phyloP scores from a whole-genome alignment of 2,888 invertebrate genomes.

The Ectemnius cavifrons region DNA sequence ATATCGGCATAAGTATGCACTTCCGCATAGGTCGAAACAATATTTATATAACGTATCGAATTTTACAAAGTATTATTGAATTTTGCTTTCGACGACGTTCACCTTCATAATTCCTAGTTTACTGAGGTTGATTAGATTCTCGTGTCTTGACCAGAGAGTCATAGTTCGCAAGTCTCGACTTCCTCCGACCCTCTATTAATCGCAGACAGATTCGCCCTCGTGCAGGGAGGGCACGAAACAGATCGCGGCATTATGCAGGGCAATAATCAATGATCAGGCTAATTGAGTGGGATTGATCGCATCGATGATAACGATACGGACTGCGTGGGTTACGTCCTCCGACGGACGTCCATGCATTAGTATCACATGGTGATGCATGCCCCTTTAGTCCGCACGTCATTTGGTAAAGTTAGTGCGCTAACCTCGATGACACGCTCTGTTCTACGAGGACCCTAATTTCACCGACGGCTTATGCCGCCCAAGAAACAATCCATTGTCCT shows the following conservation, averaged over 20 bases:
- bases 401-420: constrained; percentile 69
- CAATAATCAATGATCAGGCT: constrained; percentile 78
- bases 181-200: constrained; percentile 40
- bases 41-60: no score
- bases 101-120: neutral
- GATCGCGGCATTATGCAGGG: constrained; percentile 56
- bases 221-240: constrained; percentile 32
- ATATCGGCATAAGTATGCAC: no score
- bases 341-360: constrained; percentile 66
- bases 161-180: constrained; percentile 40
- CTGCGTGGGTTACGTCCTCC: constrained; percentile 53
- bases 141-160: constrained; percentile 40
- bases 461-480: neutral
- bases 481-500: neutral
- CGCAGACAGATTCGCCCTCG: constrained; percentile 29
- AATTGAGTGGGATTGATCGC: constrained; percentile 77
- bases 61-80: no score
- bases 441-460: constrained; percentile 35
- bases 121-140: constrained; percentile 26
- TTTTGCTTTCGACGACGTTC: no score
- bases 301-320: constrained; percentile 74
- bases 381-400: constrained; percentile 64
- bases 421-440: constrained; percentile 65
- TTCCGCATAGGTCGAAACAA: no score
- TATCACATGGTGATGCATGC: constrained; percentile 72